Percentiles rank a stretch among this genome's conserved stretches.
Evolutionary conservation across 2,888 invertebrate genomes (phyloP).

Genomic region (Cordilura impudica): DNA sequence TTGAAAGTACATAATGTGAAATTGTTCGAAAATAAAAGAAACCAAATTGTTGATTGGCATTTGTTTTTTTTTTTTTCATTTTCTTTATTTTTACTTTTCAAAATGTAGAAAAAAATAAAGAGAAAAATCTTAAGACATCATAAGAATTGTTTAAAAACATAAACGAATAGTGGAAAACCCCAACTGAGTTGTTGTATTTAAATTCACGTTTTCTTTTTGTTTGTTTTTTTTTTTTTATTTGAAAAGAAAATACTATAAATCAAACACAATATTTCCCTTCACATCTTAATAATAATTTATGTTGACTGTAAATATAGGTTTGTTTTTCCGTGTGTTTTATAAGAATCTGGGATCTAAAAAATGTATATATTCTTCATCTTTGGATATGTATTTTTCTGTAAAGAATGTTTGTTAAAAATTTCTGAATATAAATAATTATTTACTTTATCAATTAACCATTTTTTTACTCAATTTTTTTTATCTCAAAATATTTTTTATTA

Average conservation of each 20-base stretch:
- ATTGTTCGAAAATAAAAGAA: conserved; percentile 41
- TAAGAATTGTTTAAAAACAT: conserved; percentile 32
- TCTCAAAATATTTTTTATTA: no score
- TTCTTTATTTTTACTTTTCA: conserved; percentile 14
- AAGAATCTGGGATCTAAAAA: no score
- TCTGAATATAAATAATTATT: no score
- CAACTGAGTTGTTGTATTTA: neutral
- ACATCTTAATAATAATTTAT: no score
- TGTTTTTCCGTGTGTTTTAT: no score
- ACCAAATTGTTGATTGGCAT: conserved; percentile 53
- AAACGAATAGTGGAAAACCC: conserved; percentile 14
- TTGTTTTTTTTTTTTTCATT: conserved; percentile 32
- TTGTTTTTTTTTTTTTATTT: neutral
- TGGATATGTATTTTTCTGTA: no score
- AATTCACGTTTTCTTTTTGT: no score
- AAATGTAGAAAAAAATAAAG: neutral
- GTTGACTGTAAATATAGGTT: no score
- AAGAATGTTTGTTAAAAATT: no score
- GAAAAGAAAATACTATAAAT: conserved; percentile 7
- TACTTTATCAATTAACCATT: no score
- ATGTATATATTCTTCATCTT: no score
- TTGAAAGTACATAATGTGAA: conserved; percentile 46
- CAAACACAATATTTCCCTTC: neutral
- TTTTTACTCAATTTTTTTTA: no score
- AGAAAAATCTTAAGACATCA: neutral